A percentile compares a stretch with the other conserved stretches of the same genome.
These are phyloP conservation scores for Ophioninae sp. DNA, from an alignment of 2,888 invertebrate genomes.

Conservation along the genomic window DNA sequence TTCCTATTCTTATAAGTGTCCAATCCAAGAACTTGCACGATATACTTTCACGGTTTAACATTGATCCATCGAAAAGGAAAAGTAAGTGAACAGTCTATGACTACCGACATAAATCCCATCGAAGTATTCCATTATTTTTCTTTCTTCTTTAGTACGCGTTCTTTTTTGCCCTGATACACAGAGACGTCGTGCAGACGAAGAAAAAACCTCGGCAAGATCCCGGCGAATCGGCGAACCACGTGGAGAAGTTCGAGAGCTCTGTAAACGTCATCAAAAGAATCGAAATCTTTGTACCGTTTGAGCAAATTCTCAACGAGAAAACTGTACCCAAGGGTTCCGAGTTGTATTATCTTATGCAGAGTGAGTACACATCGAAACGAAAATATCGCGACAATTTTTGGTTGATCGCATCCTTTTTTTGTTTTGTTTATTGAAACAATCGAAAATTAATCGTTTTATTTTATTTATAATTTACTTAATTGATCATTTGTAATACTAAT, in stretches of 20 bases:
- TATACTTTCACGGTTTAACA: too few relatives aligned
- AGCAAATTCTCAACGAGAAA: constrained; percentile 85
- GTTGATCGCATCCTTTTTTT: neutral
- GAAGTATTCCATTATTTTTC: constrained; percentile 18
- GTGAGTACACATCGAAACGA: constrained; percentile 77
- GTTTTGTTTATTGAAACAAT: neutral
- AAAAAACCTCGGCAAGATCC: constrained; percentile 82
- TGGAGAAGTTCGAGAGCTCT: constrained; percentile 82
- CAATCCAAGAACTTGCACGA: too few relatives aligned
- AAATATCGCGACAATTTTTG: neutral
- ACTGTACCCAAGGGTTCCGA: constrained; percentile 75
- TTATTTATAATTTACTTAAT: too few relatives aligned
- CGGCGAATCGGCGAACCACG: constrained; percentile 80
- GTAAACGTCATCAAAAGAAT: constrained; percentile 86
- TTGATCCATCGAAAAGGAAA: too few relatives aligned
- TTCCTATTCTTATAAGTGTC: too few relatives aligned
- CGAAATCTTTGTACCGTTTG: constrained; percentile 86
- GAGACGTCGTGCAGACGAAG: constrained; percentile 82
- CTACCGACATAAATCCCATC: neutral
- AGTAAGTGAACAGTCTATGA: too few relatives aligned
- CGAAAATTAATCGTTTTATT: too few relatives aligned
- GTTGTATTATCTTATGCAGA: constrained; percentile 88
- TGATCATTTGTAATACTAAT: too few relatives aligned
- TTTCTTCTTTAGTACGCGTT: constrained; percentile 12
- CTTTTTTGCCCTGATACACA: constrained; percentile 71